These are phyloP conservation scores for Trichopria drosophilae DNA, from an alignment of 2,888 invertebrate genomes.

Conservation along the genomic window DNA sequence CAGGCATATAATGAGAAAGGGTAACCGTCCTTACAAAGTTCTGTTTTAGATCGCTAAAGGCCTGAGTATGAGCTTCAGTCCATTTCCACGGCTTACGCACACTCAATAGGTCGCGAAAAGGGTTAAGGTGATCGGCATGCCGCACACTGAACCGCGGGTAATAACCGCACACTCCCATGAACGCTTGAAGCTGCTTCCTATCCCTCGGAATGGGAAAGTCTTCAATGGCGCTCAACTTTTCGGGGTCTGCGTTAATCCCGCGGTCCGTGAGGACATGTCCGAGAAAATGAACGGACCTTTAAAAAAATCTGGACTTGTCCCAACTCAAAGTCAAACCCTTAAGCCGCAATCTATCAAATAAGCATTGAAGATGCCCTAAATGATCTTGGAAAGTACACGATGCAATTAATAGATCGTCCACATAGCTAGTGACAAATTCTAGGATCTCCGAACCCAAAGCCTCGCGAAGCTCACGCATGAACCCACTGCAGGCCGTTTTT, in stretches of 20 bases:
- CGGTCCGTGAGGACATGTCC: not conserved
- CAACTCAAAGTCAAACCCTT: constrained; percentile 38
- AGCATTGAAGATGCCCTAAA: constrained; percentile 23
- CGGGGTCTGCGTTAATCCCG: no score
- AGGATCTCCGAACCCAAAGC: constrained; percentile 39
- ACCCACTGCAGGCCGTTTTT: not conserved
- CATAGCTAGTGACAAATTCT: constrained; percentile 36
- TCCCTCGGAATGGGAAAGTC: constrained; percentile 34
- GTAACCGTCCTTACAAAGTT: constrained; percentile 5
- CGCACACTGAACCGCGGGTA: constrained; percentile 6
- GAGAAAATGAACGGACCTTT: constrained; percentile 3
- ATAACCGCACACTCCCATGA: constrained; percentile 21
- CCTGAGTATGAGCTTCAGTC: not conserved
- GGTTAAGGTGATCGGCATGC: not conserved
- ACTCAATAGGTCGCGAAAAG: constrained; percentile 10
- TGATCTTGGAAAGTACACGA: constrained; percentile 37
- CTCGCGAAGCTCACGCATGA: not conserved
- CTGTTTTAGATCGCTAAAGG: constrained; percentile 4
- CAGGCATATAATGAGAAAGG: constrained; percentile 4
- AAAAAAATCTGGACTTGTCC: constrained; percentile 36
- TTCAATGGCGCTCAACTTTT: constrained; percentile 30
- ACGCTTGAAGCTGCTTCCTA: constrained; percentile 35
- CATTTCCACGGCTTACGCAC: constrained; percentile 6
- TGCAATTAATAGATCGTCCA: constrained; percentile 43
- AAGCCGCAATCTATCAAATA: constrained; percentile 31